A percentile compares a stretch with the other conserved stretches of the same genome.
phyloP scores from a whole-genome alignment of 2,797 vertebrate genomes.

The Semotilus atromaculatus region DNA sequence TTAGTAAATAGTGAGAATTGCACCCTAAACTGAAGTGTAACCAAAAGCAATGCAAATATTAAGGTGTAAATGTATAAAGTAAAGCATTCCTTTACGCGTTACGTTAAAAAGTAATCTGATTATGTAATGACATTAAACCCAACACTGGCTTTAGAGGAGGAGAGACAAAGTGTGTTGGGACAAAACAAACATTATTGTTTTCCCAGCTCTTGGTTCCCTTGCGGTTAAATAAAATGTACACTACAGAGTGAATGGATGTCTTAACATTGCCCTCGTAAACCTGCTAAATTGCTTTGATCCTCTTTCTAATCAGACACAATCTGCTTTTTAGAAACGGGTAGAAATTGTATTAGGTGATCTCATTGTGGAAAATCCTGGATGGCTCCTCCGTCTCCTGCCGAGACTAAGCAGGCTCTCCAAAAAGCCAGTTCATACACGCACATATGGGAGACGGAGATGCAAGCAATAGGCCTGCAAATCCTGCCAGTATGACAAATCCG shows the following conservation, averaged over 20 bases:
- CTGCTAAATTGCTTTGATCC: constrained; percentile 56
- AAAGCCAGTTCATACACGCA: constrained; percentile 41
- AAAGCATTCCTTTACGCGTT: background rate
- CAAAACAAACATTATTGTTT: constrained; percentile 54
- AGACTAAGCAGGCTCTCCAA: constrained; percentile 35
- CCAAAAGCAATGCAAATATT: too few species aligned
- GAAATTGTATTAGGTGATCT: constrained; percentile 56
- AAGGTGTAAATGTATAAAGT: too few species aligned
- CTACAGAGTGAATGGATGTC: constrained; percentile 37
- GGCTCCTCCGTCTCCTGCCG: constrained; percentile 26
- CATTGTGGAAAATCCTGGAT: constrained; percentile 47
- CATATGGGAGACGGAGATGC: constrained; percentile 44
- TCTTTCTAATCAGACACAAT: constrained; percentile 61
- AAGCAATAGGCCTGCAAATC: constrained; percentile 52
- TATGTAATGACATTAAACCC: background rate
- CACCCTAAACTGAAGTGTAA: too few species aligned
- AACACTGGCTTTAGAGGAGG: background rate
- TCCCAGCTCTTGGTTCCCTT: constrained; percentile 26
- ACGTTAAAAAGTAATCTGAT: background rate
- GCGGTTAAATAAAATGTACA: constrained; percentile 41
- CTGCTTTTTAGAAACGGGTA: constrained; percentile 51
- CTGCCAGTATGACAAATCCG: constrained; percentile 53
- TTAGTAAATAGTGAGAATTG: too few species aligned
- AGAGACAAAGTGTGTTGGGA: constrained; percentile 6
- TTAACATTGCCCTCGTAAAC: constrained; percentile 54